These are phyloP conservation scores for Musca domestica DNA, from an alignment of 1,140 invertebrate species.

Conservation along the genomic window DNA sequence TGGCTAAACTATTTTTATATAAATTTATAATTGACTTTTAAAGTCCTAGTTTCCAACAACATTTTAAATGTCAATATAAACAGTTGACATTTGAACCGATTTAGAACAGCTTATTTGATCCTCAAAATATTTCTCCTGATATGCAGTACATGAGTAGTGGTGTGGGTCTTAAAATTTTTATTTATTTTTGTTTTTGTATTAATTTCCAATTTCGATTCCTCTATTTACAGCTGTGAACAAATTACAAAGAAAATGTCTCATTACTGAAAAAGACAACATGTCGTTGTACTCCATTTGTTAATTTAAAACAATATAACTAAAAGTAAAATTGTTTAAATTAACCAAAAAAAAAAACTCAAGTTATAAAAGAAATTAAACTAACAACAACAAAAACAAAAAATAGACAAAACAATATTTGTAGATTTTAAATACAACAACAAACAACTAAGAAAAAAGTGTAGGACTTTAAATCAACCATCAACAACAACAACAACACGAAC, in stretches of 20 bases:
- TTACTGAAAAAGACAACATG: conserved; percentile 19
- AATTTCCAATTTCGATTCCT: neutral
- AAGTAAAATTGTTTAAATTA: conserved; percentile 23
- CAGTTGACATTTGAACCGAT: no score
- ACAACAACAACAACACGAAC: neutral
- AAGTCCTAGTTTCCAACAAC: no score
- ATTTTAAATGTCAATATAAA: no score
- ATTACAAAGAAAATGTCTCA: conserved; percentile 12
- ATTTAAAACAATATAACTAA: conserved; percentile 19
- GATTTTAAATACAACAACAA: neutral
- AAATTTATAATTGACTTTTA: no score
- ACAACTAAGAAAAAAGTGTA: neutral
- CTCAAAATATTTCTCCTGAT: no score
- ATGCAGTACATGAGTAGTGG: no score
- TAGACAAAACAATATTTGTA: neutral
- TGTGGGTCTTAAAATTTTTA: no score
- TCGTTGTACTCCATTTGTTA: conserved; percentile 18
- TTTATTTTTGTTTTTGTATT: no score
- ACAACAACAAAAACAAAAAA: conserved; percentile 2
- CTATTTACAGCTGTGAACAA: conserved; percentile 10
- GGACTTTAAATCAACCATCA: neutral
- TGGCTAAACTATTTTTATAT: no score
- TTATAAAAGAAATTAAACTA: neutral
- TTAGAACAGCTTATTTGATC: no score
- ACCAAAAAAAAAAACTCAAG: neutral